These are phyloP conservation scores for Endomychus coccineus DNA, from an alignment of 2,888 invertebrate species.

Conservation along the genomic window DNA sequence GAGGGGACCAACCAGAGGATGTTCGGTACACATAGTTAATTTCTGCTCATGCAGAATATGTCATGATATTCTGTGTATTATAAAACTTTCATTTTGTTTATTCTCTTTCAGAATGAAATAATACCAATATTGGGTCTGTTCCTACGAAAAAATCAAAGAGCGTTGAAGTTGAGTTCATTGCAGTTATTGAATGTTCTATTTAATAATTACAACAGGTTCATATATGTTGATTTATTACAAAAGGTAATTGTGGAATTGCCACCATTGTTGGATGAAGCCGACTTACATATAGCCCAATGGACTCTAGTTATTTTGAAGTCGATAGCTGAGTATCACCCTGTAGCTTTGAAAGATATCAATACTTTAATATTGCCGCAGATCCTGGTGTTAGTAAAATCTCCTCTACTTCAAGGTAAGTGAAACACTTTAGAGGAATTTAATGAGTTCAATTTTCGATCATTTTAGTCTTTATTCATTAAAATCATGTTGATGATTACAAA, in stretches of 20 bases:
- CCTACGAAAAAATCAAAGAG: constrained; percentile 92
- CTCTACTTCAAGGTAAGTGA: constrained; percentile 89
- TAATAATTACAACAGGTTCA: constrained; percentile 67
- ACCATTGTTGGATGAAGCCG: constrained; percentile 84
- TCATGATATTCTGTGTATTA: constrained; percentile 21
- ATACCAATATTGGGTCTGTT: constrained; percentile 91
- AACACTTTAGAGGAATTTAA: too few species aligned
- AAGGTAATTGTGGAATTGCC: constrained; percentile 83
- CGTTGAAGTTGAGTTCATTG: constrained; percentile 84
- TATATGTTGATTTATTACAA: constrained; percentile 61
- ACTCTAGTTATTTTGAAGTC: constrained; percentile 77
- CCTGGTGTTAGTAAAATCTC: constrained; percentile 79
- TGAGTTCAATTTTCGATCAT: constrained; percentile 5
- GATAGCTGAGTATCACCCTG: constrained; percentile 70
- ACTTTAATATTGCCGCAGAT: constrained; percentile 77
- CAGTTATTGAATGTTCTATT: constrained; percentile 85
- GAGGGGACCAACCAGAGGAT: too few species aligned
- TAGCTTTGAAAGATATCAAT: constrained; percentile 66
- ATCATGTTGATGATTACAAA: too few species aligned
- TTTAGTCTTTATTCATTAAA: constrained; percentile 5
- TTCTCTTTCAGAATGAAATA: constrained; percentile 78
- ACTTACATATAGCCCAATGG: constrained; percentile 93
- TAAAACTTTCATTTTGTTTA: too few species aligned
- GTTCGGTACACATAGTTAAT: too few species aligned
- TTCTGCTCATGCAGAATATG: too few species aligned